Percentiles rank a stretch among this genome's conserved stretches.
Conservation (phyloP, 2,113 vertebrate genomes). For the Apus apus region DNA sequence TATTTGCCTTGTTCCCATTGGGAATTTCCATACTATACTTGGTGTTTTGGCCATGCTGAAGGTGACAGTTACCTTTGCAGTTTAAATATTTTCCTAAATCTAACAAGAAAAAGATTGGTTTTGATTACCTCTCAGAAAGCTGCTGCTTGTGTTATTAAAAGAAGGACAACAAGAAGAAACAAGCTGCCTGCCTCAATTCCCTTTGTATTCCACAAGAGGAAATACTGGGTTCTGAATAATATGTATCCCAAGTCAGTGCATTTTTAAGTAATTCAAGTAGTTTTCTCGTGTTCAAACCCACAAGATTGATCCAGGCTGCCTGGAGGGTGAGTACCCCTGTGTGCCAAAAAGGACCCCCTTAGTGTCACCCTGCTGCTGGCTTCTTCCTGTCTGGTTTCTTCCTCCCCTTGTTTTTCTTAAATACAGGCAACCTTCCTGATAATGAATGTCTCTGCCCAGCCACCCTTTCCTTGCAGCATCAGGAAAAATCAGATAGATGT, state of each 20-base stretch:
- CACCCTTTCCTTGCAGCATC: background rate
- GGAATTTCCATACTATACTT: background rate
- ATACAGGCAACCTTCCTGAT: background rate
- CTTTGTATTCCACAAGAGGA: background rate
- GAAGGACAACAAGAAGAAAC: background rate
- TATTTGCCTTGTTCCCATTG: background rate
- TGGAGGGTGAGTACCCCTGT: background rate
- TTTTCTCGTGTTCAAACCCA: background rate
- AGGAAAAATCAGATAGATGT: background rate
- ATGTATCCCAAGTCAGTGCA: background rate
- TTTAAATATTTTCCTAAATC: background rate
- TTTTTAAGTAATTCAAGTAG: background rate
- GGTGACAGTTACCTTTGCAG: background rate
- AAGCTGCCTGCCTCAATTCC: accelerated
- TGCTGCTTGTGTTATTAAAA: background rate
- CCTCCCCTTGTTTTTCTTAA: background rate
- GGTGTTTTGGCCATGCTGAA: accelerated
- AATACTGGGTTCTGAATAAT: background rate
- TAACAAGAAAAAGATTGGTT: background rate
- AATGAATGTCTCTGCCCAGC: background rate
- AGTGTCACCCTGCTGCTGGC: background rate
- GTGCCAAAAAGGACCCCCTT: too few species aligned
- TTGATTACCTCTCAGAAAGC: background rate
- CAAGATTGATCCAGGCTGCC: background rate
- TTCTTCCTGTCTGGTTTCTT: background rate